Conservation (phyloP, 1,140 invertebrate genomes). For the Plutomurus gul region DNA sequence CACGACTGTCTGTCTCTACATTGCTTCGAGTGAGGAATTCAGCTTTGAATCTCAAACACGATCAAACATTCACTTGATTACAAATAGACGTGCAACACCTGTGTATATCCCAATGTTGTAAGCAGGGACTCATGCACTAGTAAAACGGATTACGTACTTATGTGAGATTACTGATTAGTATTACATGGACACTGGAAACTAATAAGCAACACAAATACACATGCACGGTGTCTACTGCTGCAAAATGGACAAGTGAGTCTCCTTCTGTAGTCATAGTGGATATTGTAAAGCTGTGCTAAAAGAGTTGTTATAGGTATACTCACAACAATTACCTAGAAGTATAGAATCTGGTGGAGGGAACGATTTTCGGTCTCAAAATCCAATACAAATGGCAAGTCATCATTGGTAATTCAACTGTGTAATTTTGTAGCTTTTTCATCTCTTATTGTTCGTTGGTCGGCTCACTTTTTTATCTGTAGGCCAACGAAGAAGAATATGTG, state of each 20-base stretch:
- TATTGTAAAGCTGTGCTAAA: background rate
- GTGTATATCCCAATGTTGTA: too few relatives aligned
- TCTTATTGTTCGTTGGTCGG: conserved; percentile 31
- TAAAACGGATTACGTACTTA: too few relatives aligned
- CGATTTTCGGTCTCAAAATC: too few relatives aligned
- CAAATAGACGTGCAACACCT: background rate
- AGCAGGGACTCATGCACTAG: too few relatives aligned
- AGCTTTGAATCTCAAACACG: too few relatives aligned
- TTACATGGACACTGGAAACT: too few relatives aligned
- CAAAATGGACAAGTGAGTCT: too few relatives aligned
- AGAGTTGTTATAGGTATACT: background rate
- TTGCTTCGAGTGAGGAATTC: background rate
- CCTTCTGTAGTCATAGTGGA: too few relatives aligned
- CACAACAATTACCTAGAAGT: background rate
- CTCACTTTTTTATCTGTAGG: conserved; percentile 11
- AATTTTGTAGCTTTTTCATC: conserved; percentile 45
- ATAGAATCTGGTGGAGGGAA: background rate
- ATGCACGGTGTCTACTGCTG: too few relatives aligned
- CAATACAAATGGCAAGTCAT: conserved; percentile 46
- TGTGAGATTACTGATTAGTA: too few relatives aligned
- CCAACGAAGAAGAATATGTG: background rate
- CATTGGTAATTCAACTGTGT: conserved; percentile 50
- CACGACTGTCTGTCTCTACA: background rate
- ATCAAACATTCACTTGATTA: too few relatives aligned
- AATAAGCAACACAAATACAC: too few relatives aligned